Evolutionary conservation across 2,797 vertebrate species (phyloP), one percentile per base, ranked within the genome.

Genomic region (Petrocephalus schoutedeni): DNA sequence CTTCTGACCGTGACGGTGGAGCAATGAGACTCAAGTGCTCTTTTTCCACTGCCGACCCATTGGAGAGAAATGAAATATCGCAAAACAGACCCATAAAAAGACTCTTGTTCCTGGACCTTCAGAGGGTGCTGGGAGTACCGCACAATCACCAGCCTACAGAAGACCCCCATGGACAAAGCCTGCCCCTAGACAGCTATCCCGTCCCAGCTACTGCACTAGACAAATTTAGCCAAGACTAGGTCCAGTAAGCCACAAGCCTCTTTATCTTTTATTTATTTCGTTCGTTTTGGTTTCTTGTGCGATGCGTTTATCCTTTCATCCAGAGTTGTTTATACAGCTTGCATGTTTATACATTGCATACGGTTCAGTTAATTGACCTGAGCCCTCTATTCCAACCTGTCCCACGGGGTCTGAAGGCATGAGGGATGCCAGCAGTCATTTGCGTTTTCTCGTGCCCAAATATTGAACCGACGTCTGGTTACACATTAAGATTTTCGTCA

Each of bases 1-100:
- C 89, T 90, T 85, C 88, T 59, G 88, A 90, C 88, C 51, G 88
- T 58, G 67, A 90, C 90, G 91, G 88, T 57, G 89, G 89, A 80
- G 59, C 54, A 64, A 28, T 84, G 85, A 86, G 87, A 84, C 91
- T 86, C 87, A 85, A 71, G 90, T 88, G 91, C 89, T 90, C 88
- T 45, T 45, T 51, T 82, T 41, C 21, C 67, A 64, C 28, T 28
- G 21, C 8, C 61, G 36, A 41, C 67, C 67, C 36, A 45, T 14
- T 19, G 32, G 14, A 77, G 36, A 36, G 71, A 77, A 45, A 77
- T 77, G 0, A 77, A 77, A 77, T 8, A 32, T 67, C 23, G 28
- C 23, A 67, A 32, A 23, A 67, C 64, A 32, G 32, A 77, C 71
- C 36, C 71, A 77, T 45, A n/a, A 45, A 77, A 77, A 36, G 36